phyloP scores from a whole-genome alignment of 2,888 invertebrate genomes.

The Anarsia innoxiella region DNA sequence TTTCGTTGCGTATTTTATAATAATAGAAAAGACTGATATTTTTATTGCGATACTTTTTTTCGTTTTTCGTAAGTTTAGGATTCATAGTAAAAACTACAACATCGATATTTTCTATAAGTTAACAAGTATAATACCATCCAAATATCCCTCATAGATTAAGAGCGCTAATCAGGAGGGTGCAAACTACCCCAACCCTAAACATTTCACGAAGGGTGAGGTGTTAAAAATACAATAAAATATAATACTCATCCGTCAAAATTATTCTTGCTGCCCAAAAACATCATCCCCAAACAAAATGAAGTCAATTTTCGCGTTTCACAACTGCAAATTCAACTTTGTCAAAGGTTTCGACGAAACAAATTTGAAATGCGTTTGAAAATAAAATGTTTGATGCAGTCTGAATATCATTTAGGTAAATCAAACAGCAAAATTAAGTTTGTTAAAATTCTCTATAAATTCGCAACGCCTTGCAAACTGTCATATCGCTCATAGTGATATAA shows the following conservation, averaged over 20 bases:
- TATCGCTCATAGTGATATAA: slow-evolving; percentile 69
- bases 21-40: too few species aligned
- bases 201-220: slow-evolving; percentile 55
- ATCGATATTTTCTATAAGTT: too few species aligned
- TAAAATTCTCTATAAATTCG: slow-evolving; percentile 53
- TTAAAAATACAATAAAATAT: slow-evolving; percentile 72
- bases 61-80: too few species aligned
- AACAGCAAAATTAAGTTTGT: slow-evolving; percentile 20
- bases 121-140: slow-evolving; percentile 39
- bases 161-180: slow-evolving; percentile 72
- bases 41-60: too few species aligned
- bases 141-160: slow-evolving; percentile 64
- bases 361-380: not conserved
- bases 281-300: not conserved
- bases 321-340: slow-evolving; percentile 5
- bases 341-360: not conserved
- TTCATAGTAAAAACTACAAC: too few species aligned
- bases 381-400: not conserved
- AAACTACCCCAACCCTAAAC: slow-evolving; percentile 57
- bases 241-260: slow-evolving; percentile 28
- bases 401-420: not conserved
- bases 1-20: too few species aligned
- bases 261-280: not conserved
- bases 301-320: not conserved
- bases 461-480: slow-evolving; percentile 71